phyloP scores from a whole-genome alignment of 2,797 vertebrate species.

The Oreortyx pictus region DNA sequence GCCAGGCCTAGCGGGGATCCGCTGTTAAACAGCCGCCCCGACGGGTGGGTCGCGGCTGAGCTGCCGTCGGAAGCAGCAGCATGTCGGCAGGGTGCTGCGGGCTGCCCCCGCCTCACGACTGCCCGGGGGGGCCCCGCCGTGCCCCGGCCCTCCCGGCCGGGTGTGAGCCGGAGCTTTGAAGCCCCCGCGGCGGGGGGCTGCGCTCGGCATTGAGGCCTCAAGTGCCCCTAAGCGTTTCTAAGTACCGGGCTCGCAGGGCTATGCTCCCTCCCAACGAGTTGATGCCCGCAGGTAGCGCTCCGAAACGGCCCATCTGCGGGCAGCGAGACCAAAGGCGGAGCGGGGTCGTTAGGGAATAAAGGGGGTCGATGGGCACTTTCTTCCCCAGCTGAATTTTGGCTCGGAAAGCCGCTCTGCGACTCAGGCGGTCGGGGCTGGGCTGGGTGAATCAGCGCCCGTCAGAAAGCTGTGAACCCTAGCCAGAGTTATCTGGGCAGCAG shows the following conservation, averaged over 20 bases:
- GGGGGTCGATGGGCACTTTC: slow-evolving; percentile 22
- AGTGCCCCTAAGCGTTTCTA: slow-evolving; percentile 13
- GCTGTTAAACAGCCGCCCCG: slow-evolving; percentile 9
- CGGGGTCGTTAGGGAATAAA: slow-evolving; percentile 40
- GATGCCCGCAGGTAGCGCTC: slow-evolving; percentile 37
- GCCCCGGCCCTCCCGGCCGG: neutral
- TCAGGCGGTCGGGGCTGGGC: neutral
- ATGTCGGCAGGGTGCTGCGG: too few species aligned
- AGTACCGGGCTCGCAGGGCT: slow-evolving; percentile 22
- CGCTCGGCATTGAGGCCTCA: slow-evolving; percentile 62
- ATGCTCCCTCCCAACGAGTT: slow-evolving; percentile 22
- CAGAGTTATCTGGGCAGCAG: too few species aligned
- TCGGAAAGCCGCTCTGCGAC: neutral
- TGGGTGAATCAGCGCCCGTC: too few species aligned
- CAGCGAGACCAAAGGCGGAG: slow-evolving; percentile 38
- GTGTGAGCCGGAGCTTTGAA: neutral
- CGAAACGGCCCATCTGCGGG: slow-evolving; percentile 30
- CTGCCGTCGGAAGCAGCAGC: too few species aligned
- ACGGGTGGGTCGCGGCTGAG: neutral
- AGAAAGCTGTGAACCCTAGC: neutral
- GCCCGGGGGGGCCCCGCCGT: slow-evolving; percentile 45
- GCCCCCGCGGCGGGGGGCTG: neutral
- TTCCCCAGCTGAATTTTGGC: slow-evolving; percentile 24
- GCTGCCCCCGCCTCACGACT: too few species aligned
- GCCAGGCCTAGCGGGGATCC: neutral